A percentile compares a stretch with the other conserved stretches of the same genome.
Conservation (phyloP, 35 echinoderm and acorn worm genomes). For the Nesometra sesokonis region DNA sequence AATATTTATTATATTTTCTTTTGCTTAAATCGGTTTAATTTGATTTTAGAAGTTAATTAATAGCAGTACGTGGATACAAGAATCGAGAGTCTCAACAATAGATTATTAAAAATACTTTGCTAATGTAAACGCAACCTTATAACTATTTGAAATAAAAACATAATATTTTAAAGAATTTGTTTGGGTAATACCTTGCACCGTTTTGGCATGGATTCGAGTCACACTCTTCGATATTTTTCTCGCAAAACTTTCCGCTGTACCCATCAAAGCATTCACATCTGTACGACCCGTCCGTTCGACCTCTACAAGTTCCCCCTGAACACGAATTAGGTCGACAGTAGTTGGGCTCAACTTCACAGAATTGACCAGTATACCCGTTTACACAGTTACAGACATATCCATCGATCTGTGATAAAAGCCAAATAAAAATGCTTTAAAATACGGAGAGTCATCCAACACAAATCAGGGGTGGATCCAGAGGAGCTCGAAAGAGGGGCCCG, state of each 20-base stretch:
- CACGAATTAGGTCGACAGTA: not conserved
- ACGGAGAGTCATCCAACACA: too few relatives aligned
- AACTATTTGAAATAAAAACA: not conserved
- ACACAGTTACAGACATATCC: not conserved
- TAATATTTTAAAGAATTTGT: not conserved
- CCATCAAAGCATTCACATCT: not conserved
- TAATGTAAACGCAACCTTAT: too few relatives aligned
- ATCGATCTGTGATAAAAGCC: not conserved
- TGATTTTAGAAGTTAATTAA: too few relatives aligned
- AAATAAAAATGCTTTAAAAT: too few relatives aligned
- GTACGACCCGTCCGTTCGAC: not conserved
- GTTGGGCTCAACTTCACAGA: not conserved
- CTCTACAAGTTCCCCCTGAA: not conserved
- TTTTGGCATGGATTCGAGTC: slow-evolving; percentile 7
- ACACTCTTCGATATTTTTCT: not conserved
- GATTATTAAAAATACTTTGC: too few relatives aligned
- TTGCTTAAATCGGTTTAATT: too few relatives aligned
- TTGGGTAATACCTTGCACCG: not conserved
- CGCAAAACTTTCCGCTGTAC: slow-evolving; percentile 6
- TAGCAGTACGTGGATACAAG: too few relatives aligned
- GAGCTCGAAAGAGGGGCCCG: too few relatives aligned
- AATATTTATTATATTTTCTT: too few relatives aligned
- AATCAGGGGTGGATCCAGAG: too few relatives aligned
- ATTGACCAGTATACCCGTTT: not conserved
- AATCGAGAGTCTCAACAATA: too few relatives aligned